phyloP scores from a whole-genome alignment of 2,797 vertebrate species.

The Pangasius krempfi region DNA sequence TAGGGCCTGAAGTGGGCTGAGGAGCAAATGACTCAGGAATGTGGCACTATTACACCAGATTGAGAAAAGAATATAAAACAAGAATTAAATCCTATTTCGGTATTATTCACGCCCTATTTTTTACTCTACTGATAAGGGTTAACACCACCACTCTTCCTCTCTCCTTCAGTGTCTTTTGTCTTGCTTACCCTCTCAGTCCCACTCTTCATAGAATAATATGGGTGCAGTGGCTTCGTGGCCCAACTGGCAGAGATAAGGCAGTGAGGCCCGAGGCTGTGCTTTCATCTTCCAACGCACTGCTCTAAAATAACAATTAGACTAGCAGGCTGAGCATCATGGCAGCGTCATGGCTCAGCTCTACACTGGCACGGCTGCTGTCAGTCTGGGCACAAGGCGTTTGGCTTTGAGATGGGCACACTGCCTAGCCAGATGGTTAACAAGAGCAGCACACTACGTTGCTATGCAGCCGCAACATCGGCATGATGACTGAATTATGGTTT shows the following conservation, averaged over 20 bases:
- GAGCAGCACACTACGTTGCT: constrained; percentile 19
- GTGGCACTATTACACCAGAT: constrained; percentile 52
- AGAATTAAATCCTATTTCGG: constrained; percentile 55
- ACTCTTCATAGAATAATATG: constrained; percentile 39
- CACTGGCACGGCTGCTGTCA: constrained; percentile 23
- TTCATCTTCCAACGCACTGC: constrained; percentile 74
- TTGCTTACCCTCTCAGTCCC: constrained; percentile 53
- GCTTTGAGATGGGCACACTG: constrained; percentile 32
- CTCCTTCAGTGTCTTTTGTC: constrained; percentile 53
- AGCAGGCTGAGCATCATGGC: constrained; percentile 31
- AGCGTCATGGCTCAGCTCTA: constrained; percentile 30
- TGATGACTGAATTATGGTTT: constrained; percentile 51
- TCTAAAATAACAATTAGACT: constrained; percentile 73
- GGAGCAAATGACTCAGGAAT: constrained; percentile 28
- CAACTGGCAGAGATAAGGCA: constrained; percentile 63
- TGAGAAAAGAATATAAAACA: constrained; percentile 41
- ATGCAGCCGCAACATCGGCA: constrained; percentile 40
- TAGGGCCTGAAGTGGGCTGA: not conserved
- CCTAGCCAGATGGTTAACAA: constrained; percentile 47
- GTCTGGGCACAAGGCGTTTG: not conserved
- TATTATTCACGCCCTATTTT: constrained; percentile 58
- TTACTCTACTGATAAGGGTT: constrained; percentile 57
- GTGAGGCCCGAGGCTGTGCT: constrained; percentile 69
- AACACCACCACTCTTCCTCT: constrained; percentile 49
- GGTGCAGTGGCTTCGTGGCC: constrained; percentile 57